Evolutionary conservation across 2,113 vertebrate genomes (phyloP), one percentile per base, ranked within the genome.

Genomic region (Caranx ignobilis): DNA sequence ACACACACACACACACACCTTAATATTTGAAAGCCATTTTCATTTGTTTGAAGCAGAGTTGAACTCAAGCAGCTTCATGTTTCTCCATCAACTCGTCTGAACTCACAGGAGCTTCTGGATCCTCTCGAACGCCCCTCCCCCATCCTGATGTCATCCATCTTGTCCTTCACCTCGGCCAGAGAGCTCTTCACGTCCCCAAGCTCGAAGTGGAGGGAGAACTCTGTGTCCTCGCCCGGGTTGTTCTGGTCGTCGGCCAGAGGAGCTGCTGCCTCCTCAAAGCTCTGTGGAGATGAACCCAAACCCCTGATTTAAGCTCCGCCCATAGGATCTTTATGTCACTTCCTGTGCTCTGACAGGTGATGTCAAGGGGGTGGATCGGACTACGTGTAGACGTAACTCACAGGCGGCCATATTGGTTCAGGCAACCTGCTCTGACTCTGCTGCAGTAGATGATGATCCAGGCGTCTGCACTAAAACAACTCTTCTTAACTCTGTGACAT

Each of bases 91-190:
- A 13, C 45, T 5, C 4, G 4, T 16, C 18, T 2, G n/a, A 64
- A 65, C 89, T 91, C 84, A 91, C 92, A 55, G 56, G 85, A 83
- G 1, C 77, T 77, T 69, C 86, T 43, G 19, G 82, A 68, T 0
- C 65, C 80, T 13, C 84, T 16, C 61, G 77, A 54, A 0, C n/a
- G 85, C 13, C 70, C 65, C 19, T 92, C 90, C 0, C 89, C 92
- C 76, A 69, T 84, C 37, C 67, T 69, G 71, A 95, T 86, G 21
- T 94, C 91, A 0, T 94, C 92, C 86, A 95, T 79, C 60, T 83
- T 89, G 0, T 94, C 93, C 55, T 83, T 89, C 41, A 95, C 75
- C 12, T 94, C 94, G 0, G 55, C 39, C 77, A 95, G 80, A 4
- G 75, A 47, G 3, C 31, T 73, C 75, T 94, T 95, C 39, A 95